phyloP scores from a whole-genome alignment of 2,113 vertebrate genomes.

The Candoia aspera region DNA sequence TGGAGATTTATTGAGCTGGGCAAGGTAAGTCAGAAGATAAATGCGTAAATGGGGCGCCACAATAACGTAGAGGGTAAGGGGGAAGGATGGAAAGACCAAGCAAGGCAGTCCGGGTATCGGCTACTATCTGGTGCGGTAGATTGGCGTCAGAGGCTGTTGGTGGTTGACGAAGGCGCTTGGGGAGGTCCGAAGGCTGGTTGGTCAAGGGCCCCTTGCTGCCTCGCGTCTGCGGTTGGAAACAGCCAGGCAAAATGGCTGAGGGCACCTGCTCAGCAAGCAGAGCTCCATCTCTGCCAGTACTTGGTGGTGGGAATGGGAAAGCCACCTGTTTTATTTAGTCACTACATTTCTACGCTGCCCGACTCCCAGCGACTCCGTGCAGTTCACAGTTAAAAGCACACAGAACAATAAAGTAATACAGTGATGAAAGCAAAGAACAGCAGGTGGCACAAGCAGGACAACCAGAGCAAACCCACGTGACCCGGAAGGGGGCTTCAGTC shows the following conservation, averaged over 20 bases:
- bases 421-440: not conserved
- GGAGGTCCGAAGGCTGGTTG: no score
- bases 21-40: not conserved
- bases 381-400: no score
- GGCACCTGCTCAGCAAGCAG: not conserved
- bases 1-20: not conserved
- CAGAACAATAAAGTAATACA: not conserved
- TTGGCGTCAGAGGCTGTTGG: not conserved
- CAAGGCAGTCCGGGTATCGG: not conserved
- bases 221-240: not conserved
- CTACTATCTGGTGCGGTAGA: fast-evolving
- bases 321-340: not conserved
- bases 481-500: not conserved
- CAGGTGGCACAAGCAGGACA: not conserved
- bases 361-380: no score
- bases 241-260: no score
- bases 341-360: not conserved
- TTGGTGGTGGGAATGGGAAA: no score
- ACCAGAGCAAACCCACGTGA: no score
- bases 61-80: not conserved
- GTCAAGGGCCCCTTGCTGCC: no score
- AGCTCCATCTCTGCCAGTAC: not conserved
- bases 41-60: not conserved
- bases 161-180: not conserved
- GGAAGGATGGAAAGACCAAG: not conserved